Conservation (phyloP, 1,140 invertebrate species). For the Steinernema khuongi region DNA sequence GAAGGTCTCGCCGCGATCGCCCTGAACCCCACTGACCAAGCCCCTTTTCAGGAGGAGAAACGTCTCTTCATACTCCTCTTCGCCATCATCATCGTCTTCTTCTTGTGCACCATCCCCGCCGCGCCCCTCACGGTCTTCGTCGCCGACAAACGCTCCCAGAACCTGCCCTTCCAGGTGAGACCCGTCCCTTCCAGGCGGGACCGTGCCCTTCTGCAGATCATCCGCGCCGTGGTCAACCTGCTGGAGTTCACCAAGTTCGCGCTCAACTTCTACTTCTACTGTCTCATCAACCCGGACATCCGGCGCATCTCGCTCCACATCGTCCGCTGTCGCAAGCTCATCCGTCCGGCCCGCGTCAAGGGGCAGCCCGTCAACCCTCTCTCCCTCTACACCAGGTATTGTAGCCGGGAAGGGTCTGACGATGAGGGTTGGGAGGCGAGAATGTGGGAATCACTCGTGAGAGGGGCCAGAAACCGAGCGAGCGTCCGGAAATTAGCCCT, state of each 20-base stretch:
- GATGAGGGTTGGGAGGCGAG: no score
- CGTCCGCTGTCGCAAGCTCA: constrained; percentile 33
- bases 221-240: constrained; percentile 52
- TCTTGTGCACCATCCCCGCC: constrained; percentile 57
- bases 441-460: no score
- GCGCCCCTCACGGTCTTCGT: constrained; percentile 57
- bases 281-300: constrained; percentile 56
- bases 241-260: constrained; percentile 59
- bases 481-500: no score
- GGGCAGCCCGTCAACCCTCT: constrained; percentile 35
- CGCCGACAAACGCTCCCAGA: constrained; percentile 47
- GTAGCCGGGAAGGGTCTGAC: no score
- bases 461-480: no score
- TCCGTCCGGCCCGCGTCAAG: constrained; percentile 34
- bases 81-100: constrained; percentile 56
- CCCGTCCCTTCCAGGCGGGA: neutral
- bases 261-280: constrained; percentile 58
- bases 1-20: constrained; percentile 27
- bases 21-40: neutral
- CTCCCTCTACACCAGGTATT: constrained; percentile 37
- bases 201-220: constrained; percentile 40
- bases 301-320: constrained; percentile 37
- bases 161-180: constrained; percentile 50
- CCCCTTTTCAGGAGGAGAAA: constrained; percentile 51
- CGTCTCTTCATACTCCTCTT: constrained; percentile 56